Evolutionary conservation across 2,797 vertebrate species (phyloP), one percentile per base, ranked within the genome.

Genomic region (Sebastes matsubarae): DNA sequence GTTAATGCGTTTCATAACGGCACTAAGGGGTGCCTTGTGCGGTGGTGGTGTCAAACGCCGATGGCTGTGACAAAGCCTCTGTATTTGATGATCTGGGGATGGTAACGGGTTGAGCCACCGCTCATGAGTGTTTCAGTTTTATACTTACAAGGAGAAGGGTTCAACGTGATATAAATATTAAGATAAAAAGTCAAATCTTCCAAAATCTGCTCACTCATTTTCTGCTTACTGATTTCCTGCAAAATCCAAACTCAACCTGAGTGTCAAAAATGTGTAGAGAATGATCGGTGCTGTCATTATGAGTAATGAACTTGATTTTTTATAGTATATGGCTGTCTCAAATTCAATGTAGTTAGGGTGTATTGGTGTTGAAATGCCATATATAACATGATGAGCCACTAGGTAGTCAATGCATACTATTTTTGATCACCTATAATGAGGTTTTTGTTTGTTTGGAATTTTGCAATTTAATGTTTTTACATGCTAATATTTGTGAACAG

Each of bases 401-500:
- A 8, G 2, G 42, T 46, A 52, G 50, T n/a, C 50, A 52, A n/a
- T 52, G n/a, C 2, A 34, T 22, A 5, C 12, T 18, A 4, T 32
- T 61, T 81, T 70, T 61, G 18, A 58, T 18, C 22, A 24, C 25
- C 2, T 32, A 6, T n/a, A 46, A 50, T 8, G 42, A 29, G 27
- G 13, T 57, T 82, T 58, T 24, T 46, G 3, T 68, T 34, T 70
- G 20, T 68, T 71, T 79, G 7, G 36, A 30, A 20, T 50, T 30
- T 4, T 36, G 3, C 9, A 22, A 2, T 52, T 59, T 29, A 4
- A 20, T 3, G 81, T 29, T 54, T 24, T 60, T 30, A 10, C n/a
- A 27, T 73, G 14, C 8, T 67, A 20, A 71, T 79, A 22, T 90
- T 63, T 77, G 22, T 91, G 68, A 64, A 81, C 90, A 96, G 95